Base-by-base conservation (phyloP, 2,888 invertebrate genomes). In the Hypomecis atomaria region DNA sequence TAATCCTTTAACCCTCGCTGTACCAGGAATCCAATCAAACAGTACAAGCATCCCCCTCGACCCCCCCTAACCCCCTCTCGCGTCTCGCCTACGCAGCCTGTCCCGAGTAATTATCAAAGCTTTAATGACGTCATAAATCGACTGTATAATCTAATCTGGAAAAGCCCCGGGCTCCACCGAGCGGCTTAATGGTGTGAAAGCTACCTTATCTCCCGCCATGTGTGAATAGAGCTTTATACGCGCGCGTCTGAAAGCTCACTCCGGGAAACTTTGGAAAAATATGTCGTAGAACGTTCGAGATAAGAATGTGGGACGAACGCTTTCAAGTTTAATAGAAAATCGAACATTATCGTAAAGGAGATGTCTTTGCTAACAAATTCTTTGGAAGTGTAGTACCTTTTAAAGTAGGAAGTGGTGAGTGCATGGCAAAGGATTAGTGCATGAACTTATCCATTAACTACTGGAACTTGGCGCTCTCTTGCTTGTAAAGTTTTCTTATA, bases 81-180 rank as follows among this genome's bases (percentile, higher is more conserved):
- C 76, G 76, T 78, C 79, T 88, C 88, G 88, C 90, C 90, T 89
- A 92, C 92, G 88, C 93, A 92, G 93, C 89, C 90, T 92, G 93
- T 92, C 93, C 92, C 93, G 92, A 92, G 93, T 93, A 93, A 93
- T 93, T 93, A 93, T 93, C 93, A 93, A 91, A 92, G 93, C 93
- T 93, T 92, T 93, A 93, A 93, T 93, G 92, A 93, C 93, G 82
- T 89, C 92, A 93, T 93, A 93, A 93, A 93, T 93, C 93, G 90
- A 90, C 89, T 92, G 92, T 92, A 93, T 93, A 93, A 93, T 93
- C 93, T 93, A 93, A 93, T 93, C 93, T 93, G 93, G 92, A 92
- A 93, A 93, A 93, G 92, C 93, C 91, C 92, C 90, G 89, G 87
- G 92, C 90, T 92, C 90, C 90, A 89, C 87, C 86, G 90, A 88